Conservation (phyloP, 2,797 vertebrate genomes). For the Emydoidea blandingii region DNA sequence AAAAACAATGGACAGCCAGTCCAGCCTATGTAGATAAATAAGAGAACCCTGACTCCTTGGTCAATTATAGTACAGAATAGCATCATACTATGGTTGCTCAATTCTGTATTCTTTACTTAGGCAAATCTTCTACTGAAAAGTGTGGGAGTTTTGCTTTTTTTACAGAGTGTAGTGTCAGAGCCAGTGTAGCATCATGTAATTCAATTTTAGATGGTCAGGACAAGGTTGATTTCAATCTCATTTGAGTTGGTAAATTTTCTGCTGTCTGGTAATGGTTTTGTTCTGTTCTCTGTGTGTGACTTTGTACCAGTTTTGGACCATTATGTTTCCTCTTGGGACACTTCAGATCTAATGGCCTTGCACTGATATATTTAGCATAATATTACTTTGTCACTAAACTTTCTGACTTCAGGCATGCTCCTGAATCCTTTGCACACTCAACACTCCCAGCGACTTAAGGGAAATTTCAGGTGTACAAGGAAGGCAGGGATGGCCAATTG, state of each 20-base stretch:
- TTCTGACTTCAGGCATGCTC: neutral
- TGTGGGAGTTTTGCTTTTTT: rapidly evolving
- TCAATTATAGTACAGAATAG: neutral
- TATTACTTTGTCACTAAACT: neutral
- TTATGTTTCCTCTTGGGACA: neutral
- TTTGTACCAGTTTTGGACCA: rapidly evolving
- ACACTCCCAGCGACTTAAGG: neutral
- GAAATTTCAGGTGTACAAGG: neutral
- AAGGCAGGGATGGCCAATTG: neutral
- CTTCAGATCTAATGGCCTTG: neutral
- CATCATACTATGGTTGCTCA: neutral
- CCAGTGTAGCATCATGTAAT: rapidly evolving
- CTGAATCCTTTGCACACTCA: neutral
- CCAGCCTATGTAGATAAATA: constrained; percentile 13
- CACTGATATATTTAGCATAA: neutral
- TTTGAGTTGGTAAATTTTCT: neutral
- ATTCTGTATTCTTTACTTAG: neutral
- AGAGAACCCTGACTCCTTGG: constrained; percentile 10
- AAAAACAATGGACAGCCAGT: neutral
- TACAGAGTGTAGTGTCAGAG: rapidly evolving
- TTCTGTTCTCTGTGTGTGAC: neutral
- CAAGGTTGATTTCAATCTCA: neutral
- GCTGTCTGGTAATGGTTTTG: neutral
- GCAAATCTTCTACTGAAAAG: neutral
- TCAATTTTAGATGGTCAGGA: neutral